Conservation (phyloP, 2,888 invertebrate genomes). For the Trypoxylon attenuatum region DNA sequence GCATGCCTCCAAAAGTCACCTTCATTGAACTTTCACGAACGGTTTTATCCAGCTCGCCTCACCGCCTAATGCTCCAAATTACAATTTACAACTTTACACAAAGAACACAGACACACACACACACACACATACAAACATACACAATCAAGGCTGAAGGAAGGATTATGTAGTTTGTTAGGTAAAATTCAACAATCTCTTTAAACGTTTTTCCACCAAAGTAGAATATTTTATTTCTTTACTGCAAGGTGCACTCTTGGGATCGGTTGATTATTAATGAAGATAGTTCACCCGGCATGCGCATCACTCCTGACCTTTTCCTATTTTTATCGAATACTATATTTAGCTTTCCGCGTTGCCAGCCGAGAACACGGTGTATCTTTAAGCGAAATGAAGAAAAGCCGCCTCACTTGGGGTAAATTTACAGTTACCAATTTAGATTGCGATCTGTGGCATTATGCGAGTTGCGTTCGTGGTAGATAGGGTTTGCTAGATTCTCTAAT, state of each 20-base stretch:
- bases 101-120: too few species aligned
- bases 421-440: slow-evolving; percentile 26
- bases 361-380: neutral
- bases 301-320: neutral
- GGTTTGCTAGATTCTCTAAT: slow-evolving; percentile 42
- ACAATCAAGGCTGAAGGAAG: too few species aligned
- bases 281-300: neutral
- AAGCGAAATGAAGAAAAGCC: neutral
- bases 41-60: too few species aligned
- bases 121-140: too few species aligned
- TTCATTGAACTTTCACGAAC: too few species aligned
- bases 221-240: too few species aligned
- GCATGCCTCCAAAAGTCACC: neutral
- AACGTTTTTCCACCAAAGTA: too few species aligned
- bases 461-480: slow-evolving; percentile 14
- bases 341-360: neutral
- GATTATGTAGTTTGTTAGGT: too few species aligned
- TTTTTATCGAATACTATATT: neutral
- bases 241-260: too few species aligned
- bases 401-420: neutral
- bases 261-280: neutral
- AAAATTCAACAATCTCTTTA: too few species aligned
- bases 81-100: too few species aligned
- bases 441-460: slow-evolving; percentile 32
- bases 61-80: too few species aligned